phyloP scores from a whole-genome alignment of 2,113 vertebrate genomes.

The Lucifuga dentata region DNA sequence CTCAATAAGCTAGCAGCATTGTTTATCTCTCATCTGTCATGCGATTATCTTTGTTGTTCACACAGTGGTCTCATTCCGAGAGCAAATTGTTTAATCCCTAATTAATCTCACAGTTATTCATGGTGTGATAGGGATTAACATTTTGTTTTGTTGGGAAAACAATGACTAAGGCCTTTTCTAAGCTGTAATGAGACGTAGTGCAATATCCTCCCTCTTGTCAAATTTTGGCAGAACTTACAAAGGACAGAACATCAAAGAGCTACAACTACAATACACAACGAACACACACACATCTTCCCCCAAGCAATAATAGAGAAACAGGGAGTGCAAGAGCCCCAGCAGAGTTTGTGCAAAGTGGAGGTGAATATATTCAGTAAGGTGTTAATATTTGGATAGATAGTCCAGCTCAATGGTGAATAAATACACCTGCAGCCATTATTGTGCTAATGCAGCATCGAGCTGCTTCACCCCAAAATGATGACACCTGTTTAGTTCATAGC shows the following conservation, averaged over 20 bases:
- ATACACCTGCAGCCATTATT: conserved; percentile 76
- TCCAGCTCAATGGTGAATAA: conserved; percentile 53
- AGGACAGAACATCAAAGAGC: conserved; percentile 66
- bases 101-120: conserved; percentile 73
- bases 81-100: conserved; percentile 67
- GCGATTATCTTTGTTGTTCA: conserved; percentile 50
- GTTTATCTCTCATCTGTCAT: conserved; percentile 48
- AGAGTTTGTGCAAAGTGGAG: conserved; percentile 31
- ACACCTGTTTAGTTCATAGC: conserved; percentile 57
- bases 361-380: conserved; percentile 51
- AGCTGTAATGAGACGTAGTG: conserved; percentile 51
- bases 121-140: conserved; percentile 67
- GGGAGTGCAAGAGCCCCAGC: neutral
- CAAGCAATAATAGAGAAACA: conserved; percentile 6
- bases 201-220: conserved; percentile 39
- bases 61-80: conserved; percentile 39
- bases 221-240: conserved; percentile 70
- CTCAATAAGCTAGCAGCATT: conserved; percentile 35
- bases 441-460: conserved; percentile 59
- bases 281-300: conserved; percentile 4
- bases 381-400: conserved; percentile 60
- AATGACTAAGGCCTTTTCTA: conserved; percentile 57
- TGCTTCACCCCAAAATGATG: conserved; percentile 12
- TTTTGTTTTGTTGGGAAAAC: conserved; percentile 72
- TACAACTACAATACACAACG: neutral